phyloP scores from a whole-genome alignment of 2,888 invertebrate genomes.

The Hyposoter didymator region DNA sequence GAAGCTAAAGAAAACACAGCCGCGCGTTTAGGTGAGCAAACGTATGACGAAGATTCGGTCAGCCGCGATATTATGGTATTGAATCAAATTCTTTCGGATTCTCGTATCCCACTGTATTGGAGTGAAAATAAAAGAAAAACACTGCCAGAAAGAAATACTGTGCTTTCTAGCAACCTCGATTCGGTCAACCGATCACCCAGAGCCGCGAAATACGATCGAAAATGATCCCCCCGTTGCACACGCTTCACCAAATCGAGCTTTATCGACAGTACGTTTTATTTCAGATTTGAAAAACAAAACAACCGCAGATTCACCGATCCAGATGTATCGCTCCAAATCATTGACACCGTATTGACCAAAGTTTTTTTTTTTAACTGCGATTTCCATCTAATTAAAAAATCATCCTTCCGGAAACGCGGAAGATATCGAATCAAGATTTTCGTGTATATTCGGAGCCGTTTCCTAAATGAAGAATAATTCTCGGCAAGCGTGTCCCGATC shows the following conservation, averaged over 20 bases:
- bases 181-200: conserved; percentile 9
- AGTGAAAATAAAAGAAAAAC: conserved; percentile 1
- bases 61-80: conserved; percentile 36
- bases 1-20: conserved; percentile 13
- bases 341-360: background rate
- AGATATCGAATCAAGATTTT: background rate
- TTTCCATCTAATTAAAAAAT: background rate
- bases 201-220: conserved; percentile 3
- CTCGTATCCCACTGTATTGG: background rate
- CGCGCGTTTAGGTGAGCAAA: background rate
- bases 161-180: conserved; percentile 2
- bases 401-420: background rate
- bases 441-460: background rate
- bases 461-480: background rate
- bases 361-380: background rate
- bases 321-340: background rate
- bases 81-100: conserved; percentile 30
- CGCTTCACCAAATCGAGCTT: background rate
- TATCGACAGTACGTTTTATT: background rate
- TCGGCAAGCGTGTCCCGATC: background rate
- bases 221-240: background rate
- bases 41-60: conserved; percentile 47
- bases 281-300: background rate
- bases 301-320: background rate
- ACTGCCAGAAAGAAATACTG: background rate